Evolutionary conservation across 2,113 vertebrate species (phyloP), one percentile per base, ranked within the genome.

Genomic region (Amazona guildingii): DNA sequence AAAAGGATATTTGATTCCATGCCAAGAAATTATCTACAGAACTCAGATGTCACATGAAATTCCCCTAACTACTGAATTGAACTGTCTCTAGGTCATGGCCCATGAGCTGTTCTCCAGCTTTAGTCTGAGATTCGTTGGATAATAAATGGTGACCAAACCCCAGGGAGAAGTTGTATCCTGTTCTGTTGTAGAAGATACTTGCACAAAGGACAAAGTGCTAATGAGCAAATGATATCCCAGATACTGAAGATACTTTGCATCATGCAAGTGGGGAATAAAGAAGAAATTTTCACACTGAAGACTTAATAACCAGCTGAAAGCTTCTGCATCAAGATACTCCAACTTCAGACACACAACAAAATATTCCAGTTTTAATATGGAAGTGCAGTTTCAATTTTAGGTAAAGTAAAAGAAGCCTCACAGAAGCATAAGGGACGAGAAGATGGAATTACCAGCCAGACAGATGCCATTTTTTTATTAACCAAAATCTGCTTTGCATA

Each of bases 31-130:
- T 83, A 77, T 87, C 88, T 95, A 51, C 82, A 89, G 76, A 94
- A 83, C 78, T 76, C 73, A 31, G 51, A 64, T 92, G 94, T 90
- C 76, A 86, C 24, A 1, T 92, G 61, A 94, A 93, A 91, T 93
- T 72, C 94, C 94, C 97, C 98, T 98, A 98, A 98, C 78, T 81
- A 46, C 97, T 97, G 94, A 92, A 92, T 98, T 98, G 89, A 97
- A 97, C 98, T 98, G 96, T 98, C 98, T 96, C 94, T 96, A 98
- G 98, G 98, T 98, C 96, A 98, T 98, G 98, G 98, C 98, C 77
- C 98, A 98, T 83, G 98, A 98, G 83, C 97, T 98, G 92, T 98
- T 98, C 97, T 98, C 96, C 96, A 97, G 52, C 96, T 97, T 98
- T 98, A 98, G 98, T 95, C 97, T 98, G 93, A 98, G 98, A 97